Conservation (phyloP, 2,113 vertebrate species). For the Lampris incognitus region DNA sequence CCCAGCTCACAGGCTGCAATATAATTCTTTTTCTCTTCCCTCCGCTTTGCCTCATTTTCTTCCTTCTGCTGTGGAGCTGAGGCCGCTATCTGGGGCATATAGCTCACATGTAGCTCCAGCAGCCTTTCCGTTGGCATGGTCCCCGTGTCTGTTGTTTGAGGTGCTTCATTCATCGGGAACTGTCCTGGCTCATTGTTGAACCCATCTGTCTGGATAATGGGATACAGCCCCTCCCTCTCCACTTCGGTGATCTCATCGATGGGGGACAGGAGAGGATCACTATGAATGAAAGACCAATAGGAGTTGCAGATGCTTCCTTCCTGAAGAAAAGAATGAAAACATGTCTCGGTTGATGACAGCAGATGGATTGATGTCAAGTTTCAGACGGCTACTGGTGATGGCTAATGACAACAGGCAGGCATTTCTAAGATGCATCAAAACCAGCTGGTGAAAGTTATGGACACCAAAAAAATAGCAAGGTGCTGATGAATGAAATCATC, state of each 20-base stretch:
- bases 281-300: slow-evolving; percentile 43
- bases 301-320: slow-evolving; percentile 28
- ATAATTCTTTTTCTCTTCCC: slow-evolving; percentile 19
- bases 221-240: slow-evolving; percentile 56
- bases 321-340: slow-evolving; percentile 38
- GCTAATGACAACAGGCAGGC: no score
- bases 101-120: slow-evolving; percentile 40
- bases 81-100: slow-evolving; percentile 66
- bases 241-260: slow-evolving; percentile 63
- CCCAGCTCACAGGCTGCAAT: background rate
- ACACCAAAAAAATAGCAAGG: background rate
- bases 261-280: slow-evolving; percentile 78
- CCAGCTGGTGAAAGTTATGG: background rate
- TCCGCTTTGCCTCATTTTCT: slow-evolving; percentile 34
- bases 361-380: background rate
- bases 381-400: background rate
- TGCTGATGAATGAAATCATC: slow-evolving; percentile 9
- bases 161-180: background rate
- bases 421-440: no score
- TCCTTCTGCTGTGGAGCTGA: slow-evolving; percentile 19
- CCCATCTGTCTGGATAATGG: slow-evolving; percentile 34
- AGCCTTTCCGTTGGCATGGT: background rate
- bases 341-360: no score
- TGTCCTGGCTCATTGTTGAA: background rate
- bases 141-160: slow-evolving; percentile 9